Evolutionary conservation across 2,113 vertebrate genomes (phyloP).

Genomic region (Sialia sialis): DNA sequence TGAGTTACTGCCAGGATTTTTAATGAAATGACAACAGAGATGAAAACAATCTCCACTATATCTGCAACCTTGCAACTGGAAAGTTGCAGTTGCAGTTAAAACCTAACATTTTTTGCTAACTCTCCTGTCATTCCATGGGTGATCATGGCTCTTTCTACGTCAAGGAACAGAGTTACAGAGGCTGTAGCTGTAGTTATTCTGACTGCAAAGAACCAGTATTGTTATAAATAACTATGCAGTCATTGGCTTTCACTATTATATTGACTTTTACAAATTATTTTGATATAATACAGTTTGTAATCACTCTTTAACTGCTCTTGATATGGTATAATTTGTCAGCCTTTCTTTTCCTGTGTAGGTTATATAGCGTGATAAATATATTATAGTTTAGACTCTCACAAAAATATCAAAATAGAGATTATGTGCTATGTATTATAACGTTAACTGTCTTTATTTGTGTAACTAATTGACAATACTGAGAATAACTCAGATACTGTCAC

Average conservation of each 20-base stretch:
- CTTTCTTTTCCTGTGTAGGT: background rate
- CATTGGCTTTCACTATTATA: background rate
- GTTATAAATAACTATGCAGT: background rate
- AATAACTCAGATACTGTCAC: background rate
- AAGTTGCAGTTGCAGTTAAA: background rate
- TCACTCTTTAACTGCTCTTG: background rate
- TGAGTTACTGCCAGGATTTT: background rate
- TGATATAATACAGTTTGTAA: background rate
- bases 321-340: background rate
- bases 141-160: background rate
- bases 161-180: background rate
- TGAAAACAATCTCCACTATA: background rate
- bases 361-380: background rate
- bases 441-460: background rate
- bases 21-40: background rate
- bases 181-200: background rate
- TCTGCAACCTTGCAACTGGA: background rate
- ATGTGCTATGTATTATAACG: background rate
- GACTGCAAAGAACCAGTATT: background rate
- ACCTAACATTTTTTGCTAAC: background rate
- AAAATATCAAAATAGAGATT: background rate
- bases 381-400: background rate
- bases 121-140: background rate
- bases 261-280: background rate
- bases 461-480: background rate